Conservation (phyloP, 2,113 vertebrate species). For the Conger conger region DNA sequence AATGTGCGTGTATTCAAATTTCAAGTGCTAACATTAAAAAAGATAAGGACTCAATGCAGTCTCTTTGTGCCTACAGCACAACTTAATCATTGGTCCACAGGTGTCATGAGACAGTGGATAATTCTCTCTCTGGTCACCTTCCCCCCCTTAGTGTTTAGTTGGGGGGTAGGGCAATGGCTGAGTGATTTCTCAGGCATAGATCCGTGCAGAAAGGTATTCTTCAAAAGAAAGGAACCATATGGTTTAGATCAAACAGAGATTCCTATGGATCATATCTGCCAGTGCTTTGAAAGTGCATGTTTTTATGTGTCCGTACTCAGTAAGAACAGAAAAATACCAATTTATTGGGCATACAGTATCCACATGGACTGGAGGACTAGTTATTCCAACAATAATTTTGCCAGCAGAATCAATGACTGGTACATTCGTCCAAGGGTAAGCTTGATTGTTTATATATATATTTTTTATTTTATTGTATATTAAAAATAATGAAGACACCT, state of each 20-base stretch:
- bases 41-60: constrained; percentile 43
- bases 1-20: constrained; percentile 57
- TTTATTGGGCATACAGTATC: constrained; percentile 14
- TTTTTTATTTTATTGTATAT: no score
- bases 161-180: constrained; percentile 22
- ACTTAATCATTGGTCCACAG: constrained; percentile 13
- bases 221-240: background rate
- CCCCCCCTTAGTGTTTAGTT: constrained; percentile 22
- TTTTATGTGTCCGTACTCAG: constrained; percentile 27
- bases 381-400: constrained; percentile 21
- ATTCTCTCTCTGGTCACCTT: constrained; percentile 43
- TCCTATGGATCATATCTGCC: background rate
- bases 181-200: constrained; percentile 26
- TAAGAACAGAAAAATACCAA: constrained; percentile 13
- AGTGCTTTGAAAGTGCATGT: constrained; percentile 16
- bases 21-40: background rate
- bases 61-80: background rate
- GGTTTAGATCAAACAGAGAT: background rate
- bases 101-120: constrained; percentile 50
- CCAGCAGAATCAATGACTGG: constrained; percentile 23
- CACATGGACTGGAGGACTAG: background rate
- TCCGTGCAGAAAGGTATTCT: constrained; percentile 19
- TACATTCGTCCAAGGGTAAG: constrained; percentile 43
- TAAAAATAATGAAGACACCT: no score
- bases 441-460: background rate